Evolutionary conservation across 30 jellyfish, hydroid and myxozoan species (phyloP), one percentile per base, ranked within the genome.

Genomic region (Aurelia sp.): DNA sequence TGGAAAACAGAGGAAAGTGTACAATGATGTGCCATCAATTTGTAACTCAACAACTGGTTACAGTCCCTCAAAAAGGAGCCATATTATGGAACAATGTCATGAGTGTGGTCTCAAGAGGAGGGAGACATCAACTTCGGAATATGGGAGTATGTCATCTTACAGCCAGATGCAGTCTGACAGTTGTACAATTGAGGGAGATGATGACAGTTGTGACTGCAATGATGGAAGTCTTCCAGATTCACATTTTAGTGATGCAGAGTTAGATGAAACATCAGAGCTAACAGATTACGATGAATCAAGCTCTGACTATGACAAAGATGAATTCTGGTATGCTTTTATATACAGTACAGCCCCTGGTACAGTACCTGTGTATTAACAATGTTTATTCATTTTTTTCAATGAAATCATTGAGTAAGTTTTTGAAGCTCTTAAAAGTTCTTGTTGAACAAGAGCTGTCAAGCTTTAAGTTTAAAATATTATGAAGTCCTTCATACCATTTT

Each of bases 111-210:
- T 86, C n/a, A 35, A 21, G 33, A 86, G 69, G 72, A 67, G 63
- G 50, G 82, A 55, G 18, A 13, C 23, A 4, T 16, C 79, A 23
- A 74, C 90, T 9, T 86, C 96, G 22, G 96, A 86, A 59, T 86
- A 86, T 86, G 96, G 96, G 11, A 60, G 89, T 37, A 44, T 86
- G 85, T 72, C 90, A 51, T 27, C 89, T 64, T 61, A n/a, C 40
- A 76, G 89, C 58, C 15, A 22, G 6, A 44, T 44, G 55, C 22
- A 31, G 13, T 75, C 15, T 40, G 73, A 55, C 4, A 52, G 27
- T 22, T 48, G 40, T 44, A 65, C 31, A 0, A 4, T 74, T 63
- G 52, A 27, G 0, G 85, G 72, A 23, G 87, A 61, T 65, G 72
- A 65, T 69, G 84, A 70, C 76, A 74, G 96, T 59, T 76, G 89